Conservation (phyloP, 2,113 vertebrate genomes). For the Entosphenus tridentatus region DNA sequence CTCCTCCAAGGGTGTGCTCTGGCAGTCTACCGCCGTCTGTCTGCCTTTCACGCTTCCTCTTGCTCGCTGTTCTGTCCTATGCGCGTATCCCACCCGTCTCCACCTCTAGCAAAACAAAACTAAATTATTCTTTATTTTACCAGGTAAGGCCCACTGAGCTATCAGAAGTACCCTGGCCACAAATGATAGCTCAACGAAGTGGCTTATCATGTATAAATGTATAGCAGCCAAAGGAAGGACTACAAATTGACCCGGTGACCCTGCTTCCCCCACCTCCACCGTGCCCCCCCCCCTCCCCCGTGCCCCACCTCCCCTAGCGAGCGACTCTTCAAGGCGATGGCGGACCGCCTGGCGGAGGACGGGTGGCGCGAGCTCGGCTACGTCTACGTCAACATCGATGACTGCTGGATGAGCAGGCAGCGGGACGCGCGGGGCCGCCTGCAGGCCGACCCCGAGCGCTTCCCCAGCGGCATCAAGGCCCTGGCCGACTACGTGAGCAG, state of each 20-base stretch:
- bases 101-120: too few relatives aligned
- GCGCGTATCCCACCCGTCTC: too few relatives aligned
- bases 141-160: too few relatives aligned
- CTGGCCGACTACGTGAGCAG: conserved; percentile 40
- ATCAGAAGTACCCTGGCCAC: too few relatives aligned
- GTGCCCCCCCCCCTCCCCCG: not conserved
- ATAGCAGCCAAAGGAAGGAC: too few relatives aligned
- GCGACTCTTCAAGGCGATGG: conserved; percentile 58
- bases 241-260: not conserved
- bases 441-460: conserved; percentile 44
- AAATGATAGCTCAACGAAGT: too few relatives aligned
- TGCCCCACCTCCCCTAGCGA: conserved; percentile 23
- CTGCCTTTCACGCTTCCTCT: too few relatives aligned
- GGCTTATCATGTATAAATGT: too few relatives aligned
- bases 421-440: conserved; percentile 32
- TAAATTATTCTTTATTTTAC: too few relatives aligned
- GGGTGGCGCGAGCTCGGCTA: conserved; percentile 42
- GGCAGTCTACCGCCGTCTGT: too few relatives aligned
- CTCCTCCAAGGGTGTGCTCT: too few relatives aligned
- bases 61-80: too few relatives aligned
- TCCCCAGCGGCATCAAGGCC: conserved; percentile 46
- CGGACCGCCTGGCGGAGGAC: conserved; percentile 41
- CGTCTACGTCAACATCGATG: conserved; percentile 59
- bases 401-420: conserved; percentile 57
- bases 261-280: not conserved